Evolutionary conservation across 2,888 invertebrate species (phyloP), one percentile per base, ranked within the genome.

Genomic region (Volucella inflata): DNA sequence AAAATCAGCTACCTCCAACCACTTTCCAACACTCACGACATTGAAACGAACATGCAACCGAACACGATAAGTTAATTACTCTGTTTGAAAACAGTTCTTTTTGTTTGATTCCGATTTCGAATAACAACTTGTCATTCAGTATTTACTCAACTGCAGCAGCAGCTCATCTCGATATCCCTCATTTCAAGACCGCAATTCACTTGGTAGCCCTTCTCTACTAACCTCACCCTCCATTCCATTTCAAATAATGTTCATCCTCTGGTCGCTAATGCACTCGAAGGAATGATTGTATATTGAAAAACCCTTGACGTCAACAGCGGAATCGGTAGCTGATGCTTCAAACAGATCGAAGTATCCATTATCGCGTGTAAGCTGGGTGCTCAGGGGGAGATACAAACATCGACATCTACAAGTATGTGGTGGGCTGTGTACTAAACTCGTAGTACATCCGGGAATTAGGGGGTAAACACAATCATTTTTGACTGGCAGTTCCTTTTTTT

Each of bases 291-390:
- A 74, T 75, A 75, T 79, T 70, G 67, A 84, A 70, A 79, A 55
- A 30, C 6, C 75, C 70, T 30, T 55, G 70, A 75, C 40, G 68
- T 60, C 79, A 84, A 75, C 79, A 84, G 71, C 65, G 70, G 79
- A 84, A 79, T 75, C 59, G 70, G 79, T 79, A 79, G 75, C 59
- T 84, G 75, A 71, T 84, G 70, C 80, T 80, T 84, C 70, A 60
- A 80, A 84, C 42, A 64, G 60, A 70, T 75, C 79, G 59, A 75
- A 79, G 83, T 75, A 71, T 84, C 79, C 65, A 75, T 79, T 84
- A 75, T 84, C 70, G 71, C 51, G 50, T 38, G 46, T 68, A 42
- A 12, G 44, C 21, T 50, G 75, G 55, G 59, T 57, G 62, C 8
- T 11, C 30, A 30, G 30, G 6, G 30, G 30, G 30, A 30, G 30